Percentiles rank a stretch among this genome's conserved stretches.
Evolutionary conservation across 2,888 invertebrate genomes (phyloP).

Genomic region (Noctua fimbriata): DNA sequence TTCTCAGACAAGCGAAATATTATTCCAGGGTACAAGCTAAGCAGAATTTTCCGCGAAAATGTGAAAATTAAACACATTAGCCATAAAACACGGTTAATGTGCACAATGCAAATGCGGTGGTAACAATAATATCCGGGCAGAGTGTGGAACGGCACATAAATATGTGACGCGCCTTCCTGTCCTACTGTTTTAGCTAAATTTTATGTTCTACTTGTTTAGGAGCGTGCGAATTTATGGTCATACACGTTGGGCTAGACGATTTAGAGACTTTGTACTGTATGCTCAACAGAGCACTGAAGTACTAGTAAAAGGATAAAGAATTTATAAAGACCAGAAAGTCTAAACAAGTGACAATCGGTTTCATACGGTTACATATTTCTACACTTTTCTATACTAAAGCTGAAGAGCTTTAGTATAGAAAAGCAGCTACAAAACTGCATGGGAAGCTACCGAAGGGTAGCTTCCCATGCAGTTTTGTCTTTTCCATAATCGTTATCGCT

Average conservation of each 20-base stretch:
- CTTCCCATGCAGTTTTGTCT: not conserved
- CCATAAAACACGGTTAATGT: constrained; percentile 69
- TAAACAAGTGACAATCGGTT: not conserved
- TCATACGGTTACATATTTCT: not conserved
- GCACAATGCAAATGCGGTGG: constrained; percentile 67
- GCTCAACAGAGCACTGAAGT: not conserved
- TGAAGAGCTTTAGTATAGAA: too few relatives aligned
- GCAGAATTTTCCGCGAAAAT: constrained; percentile 31
- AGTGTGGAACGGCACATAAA: constrained; percentile 68
- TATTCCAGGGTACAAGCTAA: constrained; percentile 13
- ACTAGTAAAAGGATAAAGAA: not conserved
- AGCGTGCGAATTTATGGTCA: constrained; percentile 56
- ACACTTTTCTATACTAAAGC: too few relatives aligned
- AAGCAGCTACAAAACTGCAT: too few relatives aligned
- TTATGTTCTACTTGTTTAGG: constrained; percentile 64
- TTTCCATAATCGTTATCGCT: not conserved
- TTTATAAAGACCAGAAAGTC: not conserved
- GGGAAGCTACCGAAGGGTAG: too few relatives aligned
- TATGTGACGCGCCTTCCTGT: constrained; percentile 64
- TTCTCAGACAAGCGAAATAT: not conserved
- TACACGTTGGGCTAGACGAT: constrained; percentile 30
- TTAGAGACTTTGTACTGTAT: constrained; percentile 16
- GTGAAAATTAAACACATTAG: constrained; percentile 64
- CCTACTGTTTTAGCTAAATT: constrained; percentile 65
- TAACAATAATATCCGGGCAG: constrained; percentile 70